Base-by-base conservation (phyloP, 2,113 vertebrate genomes). In the Hemibagrus wyckioides region DNA sequence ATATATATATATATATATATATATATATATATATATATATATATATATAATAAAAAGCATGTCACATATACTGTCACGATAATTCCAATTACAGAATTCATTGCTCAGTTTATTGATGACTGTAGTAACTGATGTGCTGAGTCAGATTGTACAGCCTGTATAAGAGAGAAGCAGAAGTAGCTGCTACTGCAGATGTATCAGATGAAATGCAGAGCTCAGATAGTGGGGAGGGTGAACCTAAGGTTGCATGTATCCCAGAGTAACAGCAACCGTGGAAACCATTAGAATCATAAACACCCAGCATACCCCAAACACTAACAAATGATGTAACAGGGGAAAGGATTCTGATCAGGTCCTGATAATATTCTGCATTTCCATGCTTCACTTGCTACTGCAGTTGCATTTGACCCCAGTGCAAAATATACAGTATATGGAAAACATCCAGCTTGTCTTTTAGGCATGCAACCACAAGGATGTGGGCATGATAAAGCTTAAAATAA, bases 261-360 rank as follows among this genome's bases (percentile, higher is more conserved):
- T 85, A 88, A 84, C 63, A 21, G 61, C 65, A 85, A 28, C 89
- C 23, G 79, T 87, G 71, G 86, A 89, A 89, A 85, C 86, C 36
- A 10, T 48, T 57, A 63, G 33, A 89, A 87, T 81, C 83, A 63
- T 67, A 83, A 85, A 79, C 83, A 77, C 71, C 44, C 48, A 80
- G 88, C 84, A 77, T 82, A 85, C 30, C 50, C 73, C 73, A 56
- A 80, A 80, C 59, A 83, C 65, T 75, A 30, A 69, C 69, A 85
- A 75, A n/a, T 23, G 39, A 30, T 39, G 65, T 82, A 65, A 75
- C 59, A 67, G 13, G 30, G 73, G 30, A 80, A 57, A 86, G 25
- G n/a, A 69, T 39, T 14, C 19, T 67, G 84, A 63, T 77, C 17
- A 61, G 33, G 5, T 44, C 14, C 36, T 54, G 54, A 56, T 36